Evolutionary conservation across 2,113 vertebrate species (phyloP), one percentile per base, ranked within the genome.

Genomic region (Daubentonia madagascariensis): DNA sequence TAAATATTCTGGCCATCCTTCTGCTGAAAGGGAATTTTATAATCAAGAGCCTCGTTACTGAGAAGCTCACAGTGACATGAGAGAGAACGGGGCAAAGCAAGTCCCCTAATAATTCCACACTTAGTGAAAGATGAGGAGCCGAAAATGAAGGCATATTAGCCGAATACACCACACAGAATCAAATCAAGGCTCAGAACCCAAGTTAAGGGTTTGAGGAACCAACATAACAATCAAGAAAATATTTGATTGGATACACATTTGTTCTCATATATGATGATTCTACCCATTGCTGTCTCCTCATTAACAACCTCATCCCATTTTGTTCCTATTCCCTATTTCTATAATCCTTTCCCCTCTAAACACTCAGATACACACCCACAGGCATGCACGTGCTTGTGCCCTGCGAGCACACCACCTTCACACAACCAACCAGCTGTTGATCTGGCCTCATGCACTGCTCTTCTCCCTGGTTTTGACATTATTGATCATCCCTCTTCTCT

Each of bases 1-100:
- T 48, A 70, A 68, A 63, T 65, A 72, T 43, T 95, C 78, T 67
- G 73, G 83, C 67, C 83, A 89, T 79, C 20, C 88, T 95, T 91
- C 61, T 91, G 91, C 86, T 95, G 73, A 94, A 94, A 97, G 80
- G 50, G 81, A 84, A 65, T 95, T 96, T 96, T 83, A 67, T 80
- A 97, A 76, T 85, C 89, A 28, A 23, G 37, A 73, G 2, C 3
- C n/a, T 89, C 83, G 91, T 91, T 61, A 79, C 43, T 70, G 45
- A 85, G 96, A 92, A 54, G 8, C 11, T 94, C 9, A 89, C 81
- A 43, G 3, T 96, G 94, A 96, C 25, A 43, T 1, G 11, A 52
- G 70, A 50, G 43, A 94, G 84, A 94, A 63, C 25, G 0, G 75
- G 88, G 40, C 45, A 97, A 45, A 93, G 70, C 8, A 57, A 91